phyloP scores from a whole-genome alignment of 2,888 invertebrate species.

The Eledona agricola region DNA sequence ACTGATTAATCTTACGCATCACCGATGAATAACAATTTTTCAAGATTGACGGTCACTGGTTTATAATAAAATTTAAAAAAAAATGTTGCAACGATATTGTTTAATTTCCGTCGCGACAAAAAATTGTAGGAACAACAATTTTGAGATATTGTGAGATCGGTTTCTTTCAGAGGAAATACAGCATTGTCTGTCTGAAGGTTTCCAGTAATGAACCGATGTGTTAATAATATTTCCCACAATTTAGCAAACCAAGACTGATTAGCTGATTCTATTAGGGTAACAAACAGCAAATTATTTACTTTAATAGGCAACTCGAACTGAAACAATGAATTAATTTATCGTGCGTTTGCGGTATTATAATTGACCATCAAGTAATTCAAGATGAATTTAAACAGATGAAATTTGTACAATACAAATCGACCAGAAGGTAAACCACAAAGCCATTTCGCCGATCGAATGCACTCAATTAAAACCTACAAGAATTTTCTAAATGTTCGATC shows the following conservation, averaged over 20 bases:
- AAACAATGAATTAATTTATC: slow-evolving; percentile 26
- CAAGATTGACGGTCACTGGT: slow-evolving; percentile 38
- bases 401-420: slow-evolving; percentile 13
- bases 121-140: slow-evolving; percentile 15
- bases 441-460: slow-evolving; percentile 26
- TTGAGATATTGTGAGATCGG: slow-evolving; percentile 1
- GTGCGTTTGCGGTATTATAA: too few species aligned
- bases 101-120: slow-evolving; percentile 16
- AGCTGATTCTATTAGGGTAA: too few species aligned
- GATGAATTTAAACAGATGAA: slow-evolving; percentile 18
- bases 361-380: slow-evolving; percentile 18
- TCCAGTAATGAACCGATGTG: too few species aligned
- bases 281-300: too few species aligned
- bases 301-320: too few species aligned
- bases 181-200: too few species aligned
- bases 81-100: background rate
- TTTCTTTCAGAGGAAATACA: too few species aligned
- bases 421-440: slow-evolving; percentile 29
- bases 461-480: slow-evolving; percentile 25
- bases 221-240: too few species aligned
- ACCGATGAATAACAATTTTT: slow-evolving; percentile 42
- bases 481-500: slow-evolving; percentile 26
- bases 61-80: slow-evolving; percentile 10
- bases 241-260: too few species aligned
- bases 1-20: slow-evolving; percentile 48